phyloP scores from a whole-genome alignment of 1,140 invertebrate species.

The fruit fly (Drosophila melanogaster) region Release_6_plus_ISO1_MT NC_004354.4:1261001-1261500 shows the following conservation, averaged over 20 bases:
- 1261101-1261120: not conserved
- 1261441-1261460: not conserved
- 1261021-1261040: slow-evolving; percentile 39
- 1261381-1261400: not conserved
- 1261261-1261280: not conserved
- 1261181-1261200: too few relatives aligned
- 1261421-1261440: not conserved
- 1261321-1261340: slow-evolving; percentile 19
- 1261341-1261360: slow-evolving; percentile 20
- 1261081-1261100: slow-evolving; percentile 1
- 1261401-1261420: slow-evolving; percentile 16
- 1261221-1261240: too few relatives aligned
- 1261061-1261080: slow-evolving; percentile 26
- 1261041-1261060: slow-evolving; percentile 10
- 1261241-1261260: not conserved
- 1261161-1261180: not conserved
- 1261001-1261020: slow-evolving; percentile 74
- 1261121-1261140: slow-evolving; percentile 9
- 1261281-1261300: slow-evolving; percentile 1
- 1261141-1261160: not conserved
- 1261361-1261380: not conserved
- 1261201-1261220: too few relatives aligned
- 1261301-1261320: slow-evolving; percentile 43
- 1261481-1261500: not conserved
- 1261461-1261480: not conserved